Percentiles rank a stretch among this genome's conserved stretches.
Conservation (phyloP, 2,113 vertebrate genomes). For the Lampris incognitus region DNA sequence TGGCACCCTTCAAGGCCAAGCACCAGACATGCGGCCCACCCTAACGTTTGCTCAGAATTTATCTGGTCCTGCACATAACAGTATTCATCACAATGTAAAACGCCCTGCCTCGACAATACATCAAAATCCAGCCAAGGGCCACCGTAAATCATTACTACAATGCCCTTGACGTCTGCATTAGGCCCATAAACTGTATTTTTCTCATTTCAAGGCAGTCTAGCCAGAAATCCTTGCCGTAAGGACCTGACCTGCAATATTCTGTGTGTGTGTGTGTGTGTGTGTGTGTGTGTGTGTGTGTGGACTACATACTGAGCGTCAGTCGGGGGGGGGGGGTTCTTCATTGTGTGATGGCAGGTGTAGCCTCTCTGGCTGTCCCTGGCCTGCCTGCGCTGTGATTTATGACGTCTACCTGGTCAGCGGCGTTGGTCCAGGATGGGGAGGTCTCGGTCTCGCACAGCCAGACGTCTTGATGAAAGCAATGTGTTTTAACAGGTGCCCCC, state of each 20-base stretch:
- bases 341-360: conserved; percentile 31
- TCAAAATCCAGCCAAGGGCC: conserved; percentile 66
- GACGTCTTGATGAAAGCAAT: conserved; percentile 36
- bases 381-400: conserved; percentile 62
- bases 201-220: conserved; percentile 23
- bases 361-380: conserved; percentile 37
- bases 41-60: conserved; percentile 64
- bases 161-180: conserved; percentile 71
- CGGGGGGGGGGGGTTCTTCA: not conserved
- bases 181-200: conserved; percentile 54
- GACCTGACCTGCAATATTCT: conserved; percentile 30
- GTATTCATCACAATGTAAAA: conserved; percentile 76
- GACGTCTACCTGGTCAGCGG: conserved; percentile 50
- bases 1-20: conserved; percentile 53
- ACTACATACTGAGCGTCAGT: conserved; percentile 27
- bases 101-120: conserved; percentile 47
- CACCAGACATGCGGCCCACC: conserved; percentile 38
- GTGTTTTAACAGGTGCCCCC: conserved; percentile 20
- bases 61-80: conserved; percentile 64
- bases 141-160: conserved; percentile 73
- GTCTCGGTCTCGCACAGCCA: conserved; percentile 43
- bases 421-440: conserved; percentile 56
- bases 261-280: not conserved
- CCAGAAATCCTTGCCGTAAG: conserved; percentile 1
- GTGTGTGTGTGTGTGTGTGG: not conserved